These are phyloP conservation scores for Onychomys leucogaster DNA, from an alignment of 2,797 vertebrate species.

Conservation along the genomic window DNA sequence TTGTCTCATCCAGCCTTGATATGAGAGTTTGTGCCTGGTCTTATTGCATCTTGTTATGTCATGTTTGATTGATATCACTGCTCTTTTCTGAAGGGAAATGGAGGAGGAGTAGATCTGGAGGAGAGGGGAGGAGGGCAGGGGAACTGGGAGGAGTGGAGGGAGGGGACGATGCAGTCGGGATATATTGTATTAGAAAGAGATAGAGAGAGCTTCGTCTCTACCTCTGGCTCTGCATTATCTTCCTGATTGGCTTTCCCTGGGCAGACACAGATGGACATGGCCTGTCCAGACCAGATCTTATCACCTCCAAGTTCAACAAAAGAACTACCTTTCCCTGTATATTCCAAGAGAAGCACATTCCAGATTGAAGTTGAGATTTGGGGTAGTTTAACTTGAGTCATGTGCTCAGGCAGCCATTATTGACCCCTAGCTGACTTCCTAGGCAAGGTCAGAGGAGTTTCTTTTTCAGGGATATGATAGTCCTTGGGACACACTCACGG, in stretches of 20 bases:
- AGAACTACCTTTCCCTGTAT: not conserved
- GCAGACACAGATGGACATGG: not conserved
- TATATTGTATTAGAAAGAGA: not conserved
- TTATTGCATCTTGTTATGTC: not conserved
- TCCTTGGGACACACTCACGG: not conserved
- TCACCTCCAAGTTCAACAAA: not conserved
- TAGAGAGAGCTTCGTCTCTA: not conserved
- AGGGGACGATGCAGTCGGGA: fast-evolving
- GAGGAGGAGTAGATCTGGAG: not conserved
- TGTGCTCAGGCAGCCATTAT: fast-evolving
- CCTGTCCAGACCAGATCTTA: not conserved
- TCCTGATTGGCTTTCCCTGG: not conserved
- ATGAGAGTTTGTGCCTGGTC: not conserved
- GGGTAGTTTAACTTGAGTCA: not conserved
- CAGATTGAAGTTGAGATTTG: not conserved
- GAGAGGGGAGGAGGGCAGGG: not conserved
- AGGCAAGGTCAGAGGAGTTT: not conserved
- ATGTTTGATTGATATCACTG: not conserved
- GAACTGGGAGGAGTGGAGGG: no score
- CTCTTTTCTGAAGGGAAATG: not conserved
- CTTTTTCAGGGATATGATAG: not conserved
- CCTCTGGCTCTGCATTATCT: not conserved
- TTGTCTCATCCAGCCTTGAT: not conserved
- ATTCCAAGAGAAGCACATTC: not conserved
- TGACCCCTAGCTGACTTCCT: not conserved